Evolutionary conservation across 2,113 vertebrate genomes (phyloP).

Genomic region (Halichoerus grypus): DNA sequence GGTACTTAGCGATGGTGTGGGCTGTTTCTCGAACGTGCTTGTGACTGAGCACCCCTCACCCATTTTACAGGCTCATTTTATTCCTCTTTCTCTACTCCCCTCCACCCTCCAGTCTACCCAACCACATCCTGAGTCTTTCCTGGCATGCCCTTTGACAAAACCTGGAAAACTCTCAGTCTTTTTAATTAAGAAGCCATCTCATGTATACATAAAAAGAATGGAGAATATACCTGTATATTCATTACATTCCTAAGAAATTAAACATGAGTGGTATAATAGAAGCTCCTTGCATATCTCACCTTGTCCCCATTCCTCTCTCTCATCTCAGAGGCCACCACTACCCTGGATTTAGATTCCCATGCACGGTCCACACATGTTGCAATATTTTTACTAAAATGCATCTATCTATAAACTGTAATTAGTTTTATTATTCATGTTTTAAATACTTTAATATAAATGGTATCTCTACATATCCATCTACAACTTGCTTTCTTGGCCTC

Average conservation of each 20-base stretch:
- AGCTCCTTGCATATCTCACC: neutral
- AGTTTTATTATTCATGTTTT: neutral
- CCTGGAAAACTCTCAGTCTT: neutral
- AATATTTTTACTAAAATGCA: neutral
- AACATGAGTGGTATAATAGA: neutral
- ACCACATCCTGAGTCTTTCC: neutral
- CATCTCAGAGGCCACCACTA: neutral
- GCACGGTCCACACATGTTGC: neutral
- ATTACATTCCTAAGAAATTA: neutral
- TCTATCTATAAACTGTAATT: neutral
- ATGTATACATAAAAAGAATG: neutral
- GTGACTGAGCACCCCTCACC: neutral
- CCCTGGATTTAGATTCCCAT: neutral
- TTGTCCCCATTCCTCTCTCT: neutral
- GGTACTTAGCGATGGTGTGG: neutral
- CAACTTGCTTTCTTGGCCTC: neutral
- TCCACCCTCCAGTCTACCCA: neutral
- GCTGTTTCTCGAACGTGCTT: too few relatives aligned
- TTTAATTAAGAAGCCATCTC: neutral
- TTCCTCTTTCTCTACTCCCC: neutral
- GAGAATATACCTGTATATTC: neutral
- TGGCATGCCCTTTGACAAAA: neutral
- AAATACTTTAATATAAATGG: neutral
- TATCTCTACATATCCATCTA: neutral
- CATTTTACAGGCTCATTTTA: neutral